Evolutionary conservation across 2,888 invertebrate genomes (phyloP), one percentile per base, ranked within the genome.

Genomic region (Aricia artaxerxes): DNA sequence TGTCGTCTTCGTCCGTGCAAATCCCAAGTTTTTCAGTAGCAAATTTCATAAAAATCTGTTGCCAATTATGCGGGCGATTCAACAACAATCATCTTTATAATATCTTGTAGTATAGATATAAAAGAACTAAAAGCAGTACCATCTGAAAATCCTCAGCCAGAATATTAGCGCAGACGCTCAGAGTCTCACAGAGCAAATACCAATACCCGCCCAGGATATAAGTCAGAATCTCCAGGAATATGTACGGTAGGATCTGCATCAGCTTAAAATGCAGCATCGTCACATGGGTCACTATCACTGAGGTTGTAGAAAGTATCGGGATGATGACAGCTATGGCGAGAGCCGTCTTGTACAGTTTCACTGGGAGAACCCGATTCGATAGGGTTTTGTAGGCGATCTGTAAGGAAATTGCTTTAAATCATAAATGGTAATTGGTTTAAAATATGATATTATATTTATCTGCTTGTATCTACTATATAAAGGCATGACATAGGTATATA

Each of bases 151-250:
- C 96, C 80, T 96, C 96, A 2, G 97, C 96, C 69, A 97, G 87
- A 40, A 96, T 92, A 82, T 95, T 95, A 0, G 97, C 97, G 4
- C 96, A 95, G 24, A 92, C 90, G 81, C 96, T 96, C 31, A 97
- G 91, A 0, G 95, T 92, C 85, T 96, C 96, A 82, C 97, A 97
- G 16, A 96, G 94, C 0, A 97, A 90, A 84, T 95, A 97, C 97
- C 97, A 97, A 88, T 96, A 96, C 0, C 96, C 97, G 0, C 97
- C 97, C 73, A 97, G 87, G 86, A 96, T 94, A 82, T 96, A 96
- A 0, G 96, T 97, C 73, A 96, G 87, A 73, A 96, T 96, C 85
- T 97, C 97, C 83, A 97, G 89, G 84, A 96, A 96, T 77, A 97
- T 96, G 82, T 97, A 97, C 0, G 97, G 97, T 53, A 97, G 89